phyloP scores from a whole-genome alignment of 1,140 invertebrate genomes.

The Neomicropteryx cornuta region DNA sequence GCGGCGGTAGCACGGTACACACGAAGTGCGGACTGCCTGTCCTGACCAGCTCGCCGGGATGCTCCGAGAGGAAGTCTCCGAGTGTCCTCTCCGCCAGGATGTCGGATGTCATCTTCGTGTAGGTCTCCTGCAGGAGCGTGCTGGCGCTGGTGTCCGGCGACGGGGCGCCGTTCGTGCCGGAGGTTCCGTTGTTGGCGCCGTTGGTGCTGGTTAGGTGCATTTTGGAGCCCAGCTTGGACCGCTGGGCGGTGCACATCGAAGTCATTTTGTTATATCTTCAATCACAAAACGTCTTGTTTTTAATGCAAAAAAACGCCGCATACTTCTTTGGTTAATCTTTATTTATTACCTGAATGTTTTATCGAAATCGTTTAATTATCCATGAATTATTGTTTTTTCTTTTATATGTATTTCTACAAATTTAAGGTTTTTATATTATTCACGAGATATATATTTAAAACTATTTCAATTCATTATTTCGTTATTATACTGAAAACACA shows the following conservation, averaged over 20 bases:
- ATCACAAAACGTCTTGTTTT: too few relatives aligned
- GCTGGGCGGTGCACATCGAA: constrained; percentile 16
- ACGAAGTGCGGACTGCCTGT: constrained; percentile 89
- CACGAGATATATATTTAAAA: too few relatives aligned
- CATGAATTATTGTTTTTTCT: too few relatives aligned
- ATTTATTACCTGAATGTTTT: too few relatives aligned
- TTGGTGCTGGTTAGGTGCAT: constrained; percentile 43
- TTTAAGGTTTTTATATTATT: too few relatives aligned
- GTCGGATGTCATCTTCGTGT: constrained; percentile 81
- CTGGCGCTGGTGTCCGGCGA: constrained; percentile 43
- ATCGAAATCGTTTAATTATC: too few relatives aligned
- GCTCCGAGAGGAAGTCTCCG: constrained; percentile 83
- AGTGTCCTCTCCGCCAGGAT: constrained; percentile 76
- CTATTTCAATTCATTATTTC: too few relatives aligned
- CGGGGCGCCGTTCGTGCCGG: constrained; percentile 31
- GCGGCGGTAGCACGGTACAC: constrained; percentile 83
- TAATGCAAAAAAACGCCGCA: too few relatives aligned
- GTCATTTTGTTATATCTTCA: too few relatives aligned
- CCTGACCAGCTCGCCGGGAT: constrained; percentile 83
- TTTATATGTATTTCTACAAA: too few relatives aligned
- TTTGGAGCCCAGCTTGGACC: constrained; percentile 18
- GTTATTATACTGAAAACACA: too few relatives aligned
- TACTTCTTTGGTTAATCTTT: too few relatives aligned
- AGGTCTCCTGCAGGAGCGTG: constrained; percentile 64
- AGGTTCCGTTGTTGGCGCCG: constrained; percentile 29